Evolutionary conservation across 2,888 invertebrate species (phyloP).

Genomic region (Nomada goodeniana): DNA sequence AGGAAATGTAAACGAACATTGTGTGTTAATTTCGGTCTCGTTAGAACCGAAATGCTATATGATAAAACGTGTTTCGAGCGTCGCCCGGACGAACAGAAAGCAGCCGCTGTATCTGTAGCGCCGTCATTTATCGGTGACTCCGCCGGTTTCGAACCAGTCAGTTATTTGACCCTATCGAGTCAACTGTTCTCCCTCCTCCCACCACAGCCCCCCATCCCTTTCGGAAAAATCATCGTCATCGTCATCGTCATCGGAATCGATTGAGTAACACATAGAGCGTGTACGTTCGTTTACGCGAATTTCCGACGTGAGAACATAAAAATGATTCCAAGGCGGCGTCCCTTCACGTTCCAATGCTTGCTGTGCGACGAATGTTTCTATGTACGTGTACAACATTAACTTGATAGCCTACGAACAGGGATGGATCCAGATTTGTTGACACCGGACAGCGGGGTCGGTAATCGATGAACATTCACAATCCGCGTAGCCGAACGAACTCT

Average conservation of each 20-base stretch:
- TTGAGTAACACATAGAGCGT: too few relatives aligned
- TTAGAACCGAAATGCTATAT: slow-evolving; percentile 21
- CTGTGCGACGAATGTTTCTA: slow-evolving; percentile 79
- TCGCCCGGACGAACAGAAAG: slow-evolving; percentile 33
- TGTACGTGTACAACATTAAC: slow-evolving; percentile 75
- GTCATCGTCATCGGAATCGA: too few relatives aligned
- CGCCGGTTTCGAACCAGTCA: not conserved
- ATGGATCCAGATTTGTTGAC: slow-evolving; percentile 25
- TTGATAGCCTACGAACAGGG: slow-evolving; percentile 71
- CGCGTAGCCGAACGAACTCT: not conserved
- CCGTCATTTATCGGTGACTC: not conserved
- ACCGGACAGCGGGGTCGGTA: not conserved
- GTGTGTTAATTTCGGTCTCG: slow-evolving; percentile 27
- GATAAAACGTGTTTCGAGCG: slow-evolving; percentile 47
- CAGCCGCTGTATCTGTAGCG: slow-evolving; percentile 1
- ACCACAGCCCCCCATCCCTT: not conserved
- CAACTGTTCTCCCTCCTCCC: too few relatives aligned
- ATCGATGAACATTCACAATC: not conserved
- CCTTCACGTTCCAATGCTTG: slow-evolving; percentile 75
- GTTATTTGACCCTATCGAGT: not conserved
- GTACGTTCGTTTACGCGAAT: not conserved
- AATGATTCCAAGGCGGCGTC: slow-evolving; percentile 55
- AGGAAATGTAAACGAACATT: slow-evolving; percentile 18
- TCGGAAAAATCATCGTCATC: not conserved
- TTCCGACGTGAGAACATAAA: not conserved